These are phyloP conservation scores for Hiodon alosoides DNA, from an alignment of 2,113 vertebrate genomes.

Conservation along the genomic window DNA sequence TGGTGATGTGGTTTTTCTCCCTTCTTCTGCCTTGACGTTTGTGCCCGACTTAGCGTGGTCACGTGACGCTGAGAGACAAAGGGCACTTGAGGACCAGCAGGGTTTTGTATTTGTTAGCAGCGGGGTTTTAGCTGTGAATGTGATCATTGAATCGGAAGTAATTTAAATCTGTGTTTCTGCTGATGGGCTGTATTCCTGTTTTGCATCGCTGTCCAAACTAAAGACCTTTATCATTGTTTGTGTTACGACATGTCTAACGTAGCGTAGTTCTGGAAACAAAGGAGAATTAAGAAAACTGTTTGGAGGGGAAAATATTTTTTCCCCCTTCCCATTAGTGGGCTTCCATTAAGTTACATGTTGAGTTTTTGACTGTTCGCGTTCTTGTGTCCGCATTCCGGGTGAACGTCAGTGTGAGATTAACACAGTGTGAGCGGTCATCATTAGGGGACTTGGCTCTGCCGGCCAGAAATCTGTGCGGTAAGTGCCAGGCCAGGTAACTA, in stretches of 20 bases:
- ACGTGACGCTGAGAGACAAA: slow-evolving; percentile 67
- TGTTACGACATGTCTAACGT: slow-evolving; percentile 56
- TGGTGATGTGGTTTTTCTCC: not conserved
- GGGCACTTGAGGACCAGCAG: slow-evolving; percentile 60
- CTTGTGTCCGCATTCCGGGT: too few relatives aligned
- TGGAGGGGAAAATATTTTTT: not conserved
- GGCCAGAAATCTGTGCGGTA: too few relatives aligned
- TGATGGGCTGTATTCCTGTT: slow-evolving; percentile 68
- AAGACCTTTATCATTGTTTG: slow-evolving; percentile 45
- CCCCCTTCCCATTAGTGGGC: too few relatives aligned
- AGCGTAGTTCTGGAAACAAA: slow-evolving; percentile 37
- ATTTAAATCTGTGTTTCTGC: slow-evolving; percentile 82
- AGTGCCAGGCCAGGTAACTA: too few relatives aligned
- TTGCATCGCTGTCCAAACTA: slow-evolving; percentile 56
- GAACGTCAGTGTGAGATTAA: too few relatives aligned
- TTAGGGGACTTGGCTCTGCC: too few relatives aligned
- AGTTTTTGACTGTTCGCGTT: too few relatives aligned
- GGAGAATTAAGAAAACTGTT: slow-evolving; percentile 22
- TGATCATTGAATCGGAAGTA: slow-evolving; percentile 86
- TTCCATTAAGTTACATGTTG: too few relatives aligned
- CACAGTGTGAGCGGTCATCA: too few relatives aligned
- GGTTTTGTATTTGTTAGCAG: slow-evolving; percentile 66
- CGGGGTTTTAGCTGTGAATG: slow-evolving; percentile 70
- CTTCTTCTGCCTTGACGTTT: slow-evolving; percentile 37
- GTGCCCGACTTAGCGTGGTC: slow-evolving; percentile 57